A percentile compares a stretch with the other conserved stretches of the same genome.
These are phyloP conservation scores for Gadopsis marmoratus DNA, from an alignment of 2,797 vertebrate genomes.

Conservation along the genomic window DNA sequence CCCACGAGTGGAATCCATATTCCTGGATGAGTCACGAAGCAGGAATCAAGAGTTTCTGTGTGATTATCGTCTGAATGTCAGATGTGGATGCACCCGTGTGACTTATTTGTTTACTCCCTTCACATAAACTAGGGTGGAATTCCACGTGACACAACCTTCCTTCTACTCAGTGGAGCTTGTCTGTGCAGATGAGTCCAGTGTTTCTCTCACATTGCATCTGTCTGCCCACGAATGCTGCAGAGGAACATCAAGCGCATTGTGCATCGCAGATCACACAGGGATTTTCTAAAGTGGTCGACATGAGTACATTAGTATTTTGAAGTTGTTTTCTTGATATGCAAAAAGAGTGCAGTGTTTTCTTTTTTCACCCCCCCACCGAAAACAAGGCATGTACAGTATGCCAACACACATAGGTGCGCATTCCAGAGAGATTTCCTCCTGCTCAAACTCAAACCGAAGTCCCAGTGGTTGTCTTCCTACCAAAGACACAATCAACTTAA, in stretches of 20 bases:
- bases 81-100: conserved; percentile 1
- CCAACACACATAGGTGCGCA: neutral
- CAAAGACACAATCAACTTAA: conserved; percentile 16
- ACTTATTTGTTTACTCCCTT: conserved; percentile 33
- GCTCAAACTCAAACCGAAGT: conserved; percentile 24
- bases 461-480: conserved; percentile 14
- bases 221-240: conserved; percentile 5
- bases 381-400: conserved; percentile 9
- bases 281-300: neutral
- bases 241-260: neutral
- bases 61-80: conserved; percentile 43
- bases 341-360: neutral
- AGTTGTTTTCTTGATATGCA: neutral
- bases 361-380: neutral
- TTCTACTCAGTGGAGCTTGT: neutral
- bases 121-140: conserved; percentile 5
- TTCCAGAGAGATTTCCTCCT: conserved; percentile 22
- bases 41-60: conserved; percentile 49
- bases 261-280: conserved; percentile 14
- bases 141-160: neutral
- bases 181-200: neutral
- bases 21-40: conserved; percentile 53
- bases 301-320: neutral
- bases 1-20: conserved; percentile 25
- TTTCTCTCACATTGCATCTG: neutral